Base-by-base conservation (phyloP, 2,797 vertebrate species). In the Erethizon dorsatum region DNA sequence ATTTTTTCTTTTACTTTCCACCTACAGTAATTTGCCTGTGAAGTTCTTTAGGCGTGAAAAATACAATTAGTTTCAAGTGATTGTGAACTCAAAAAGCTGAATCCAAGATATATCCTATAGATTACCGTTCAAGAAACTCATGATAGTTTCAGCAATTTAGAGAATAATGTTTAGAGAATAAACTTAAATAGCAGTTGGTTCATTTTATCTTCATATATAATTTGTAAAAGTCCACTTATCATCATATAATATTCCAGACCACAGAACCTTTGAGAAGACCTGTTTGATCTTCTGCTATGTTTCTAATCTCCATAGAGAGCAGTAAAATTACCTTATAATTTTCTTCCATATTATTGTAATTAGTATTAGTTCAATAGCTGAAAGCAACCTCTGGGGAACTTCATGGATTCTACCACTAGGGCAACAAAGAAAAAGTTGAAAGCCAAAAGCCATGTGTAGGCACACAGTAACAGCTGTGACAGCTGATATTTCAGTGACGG, bases 11-110 rank as follows among this genome's bases (percentile, higher is more conserved):
- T 69, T 71, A 69, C 31, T 8, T 86, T 65, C 10, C 18, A 61
- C 65, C 52, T 79, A 22, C 2, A 61, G 4, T 87, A 86, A 80
- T 28, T 94, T 95, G 31, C 10, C 45, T 92, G n/a, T 77, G 26
- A 88, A 87, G 3, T 54, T 88, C 52, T 20, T 15, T 47, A 88
- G n/a, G 5, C 14, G 78, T 97, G 41, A n/a, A 92, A 96, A 91
- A 69, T 65, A 31, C 1, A 47, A 37, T 63, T 52, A 50, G 3
- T 63, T 4, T 61, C 65, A 96, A 75, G 63, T 61, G 12, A 11
- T 2, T 89, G 2, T 83, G 82, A 45, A 24, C n/a, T 73, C 26
- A n/a, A 67, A 80, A 52, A 11, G 5, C 5, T 71, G 61, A 37
- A 93, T 87, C 54, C 15, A 12, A 69, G 17, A 50, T 45, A 37